These are phyloP conservation scores for Oncorhynchus tshawytscha DNA, from an alignment of 2,113 vertebrate genomes.

Conservation along the genomic window DNA sequence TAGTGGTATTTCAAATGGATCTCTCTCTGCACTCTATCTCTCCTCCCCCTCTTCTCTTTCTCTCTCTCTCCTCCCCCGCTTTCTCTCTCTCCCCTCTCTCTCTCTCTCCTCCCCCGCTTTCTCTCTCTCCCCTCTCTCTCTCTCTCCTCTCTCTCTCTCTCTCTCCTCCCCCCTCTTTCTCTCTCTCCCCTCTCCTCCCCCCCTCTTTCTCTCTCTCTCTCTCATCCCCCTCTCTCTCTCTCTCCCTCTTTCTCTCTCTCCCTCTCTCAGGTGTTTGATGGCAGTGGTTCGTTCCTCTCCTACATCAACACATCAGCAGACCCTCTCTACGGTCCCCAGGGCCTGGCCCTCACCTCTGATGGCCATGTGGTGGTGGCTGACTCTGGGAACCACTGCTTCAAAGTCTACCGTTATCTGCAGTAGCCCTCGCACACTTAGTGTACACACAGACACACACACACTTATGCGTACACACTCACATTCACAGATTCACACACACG, in stretches of 20 bases:
- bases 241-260: neutral
- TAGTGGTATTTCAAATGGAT: no score
- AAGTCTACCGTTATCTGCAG: slow-evolving; percentile 96
- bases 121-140: neutral
- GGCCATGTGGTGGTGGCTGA: slow-evolving; percentile 97
- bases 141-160: no score
- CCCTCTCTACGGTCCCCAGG: slow-evolving; percentile 95
- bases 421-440: slow-evolving; percentile 53
- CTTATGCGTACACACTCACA: neutral
- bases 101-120: neutral
- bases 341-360: slow-evolving; percentile 92
- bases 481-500: slow-evolving; percentile 16
- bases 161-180: no score
- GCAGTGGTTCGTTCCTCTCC: slow-evolving; percentile 94
- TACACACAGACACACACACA: neutral
- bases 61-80: slow-evolving; percentile 16
- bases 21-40: neutral
- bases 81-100: neutral
- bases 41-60: neutral
- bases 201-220: neutral
- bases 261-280: slow-evolving; percentile 88
- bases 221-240: no score
- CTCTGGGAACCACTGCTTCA: slow-evolving; percentile 98
- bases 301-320: slow-evolving; percentile 98
- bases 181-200: slow-evolving; percentile 4